These are phyloP conservation scores for Arctopsyche grandis DNA, from an alignment of 1,140 invertebrate genomes.

Conservation along the genomic window DNA sequence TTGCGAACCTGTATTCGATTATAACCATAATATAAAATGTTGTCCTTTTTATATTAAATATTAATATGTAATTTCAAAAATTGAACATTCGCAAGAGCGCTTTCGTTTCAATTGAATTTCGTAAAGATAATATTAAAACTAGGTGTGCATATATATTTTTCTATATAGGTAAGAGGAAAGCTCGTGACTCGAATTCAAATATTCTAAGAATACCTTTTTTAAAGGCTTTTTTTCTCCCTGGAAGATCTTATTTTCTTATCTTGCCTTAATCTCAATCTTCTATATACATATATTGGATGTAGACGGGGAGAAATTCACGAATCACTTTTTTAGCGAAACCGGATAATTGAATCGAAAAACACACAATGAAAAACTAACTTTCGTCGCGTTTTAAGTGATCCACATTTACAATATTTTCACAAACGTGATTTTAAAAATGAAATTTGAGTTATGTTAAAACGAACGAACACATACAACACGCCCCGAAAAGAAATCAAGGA, in stretches of 20 bases:
- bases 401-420: background rate
- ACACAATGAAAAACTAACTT: background rate
- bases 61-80: no score
- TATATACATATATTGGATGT: conserved; percentile 7
- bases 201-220: conserved; percentile 24
- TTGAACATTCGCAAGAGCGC: no score
- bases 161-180: conserved; percentile 2
- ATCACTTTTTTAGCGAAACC: conserved; percentile 1
- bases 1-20: no score
- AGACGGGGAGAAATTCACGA: background rate
- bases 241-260: conserved; percentile 25
- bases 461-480: no score
- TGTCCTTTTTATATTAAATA: no score
- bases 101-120: no score
- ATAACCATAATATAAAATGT: no score
- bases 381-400: background rate
- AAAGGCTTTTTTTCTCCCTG: conserved; percentile 13
- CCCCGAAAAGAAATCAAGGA: no score
- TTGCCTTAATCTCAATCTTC: conserved; percentile 20
- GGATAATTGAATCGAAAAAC: conserved; percentile 23
- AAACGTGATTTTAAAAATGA: background rate
- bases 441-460: no score
- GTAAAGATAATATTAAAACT: background rate
- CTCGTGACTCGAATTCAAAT: conserved; percentile 24
- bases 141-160: background rate